phyloP scores from a whole-genome alignment of 2,797 vertebrate species.

The Dallia pectoralis region DNA sequence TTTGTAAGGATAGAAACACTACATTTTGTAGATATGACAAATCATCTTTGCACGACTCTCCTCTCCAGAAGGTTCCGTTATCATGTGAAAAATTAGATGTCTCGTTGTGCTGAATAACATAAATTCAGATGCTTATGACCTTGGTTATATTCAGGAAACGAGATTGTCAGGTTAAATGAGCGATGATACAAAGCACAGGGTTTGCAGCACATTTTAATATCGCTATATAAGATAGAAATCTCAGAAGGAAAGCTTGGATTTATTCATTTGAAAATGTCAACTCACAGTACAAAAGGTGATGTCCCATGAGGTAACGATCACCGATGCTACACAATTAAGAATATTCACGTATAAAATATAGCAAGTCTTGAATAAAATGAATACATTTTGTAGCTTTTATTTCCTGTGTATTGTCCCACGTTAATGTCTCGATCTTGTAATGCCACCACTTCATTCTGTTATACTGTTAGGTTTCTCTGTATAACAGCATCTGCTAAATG shows the following conservation, averaged over 20 bases:
- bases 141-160: not conserved
- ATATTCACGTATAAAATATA: not conserved
- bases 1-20: no score
- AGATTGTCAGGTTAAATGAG: not conserved
- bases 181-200: not conserved
- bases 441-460: no score
- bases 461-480: no score
- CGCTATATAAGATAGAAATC: not conserved
- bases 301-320: not conserved
- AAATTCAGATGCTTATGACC: not conserved
- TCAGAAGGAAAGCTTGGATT: not conserved
- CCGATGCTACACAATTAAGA: not conserved
- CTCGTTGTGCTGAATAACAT: not conserved
- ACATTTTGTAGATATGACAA: no score
- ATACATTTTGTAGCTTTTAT: not conserved
- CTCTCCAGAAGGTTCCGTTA: no score
- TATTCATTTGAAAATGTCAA: not conserved
- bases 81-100: no score
- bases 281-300: not conserved
- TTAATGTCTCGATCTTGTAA: no score
- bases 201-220: not conserved
- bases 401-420: not conserved
- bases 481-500: no score
- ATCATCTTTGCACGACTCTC: no score
- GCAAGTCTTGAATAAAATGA: not conserved